A percentile compares a stretch with the other conserved stretches of the same genome.
Conservation (phyloP, 2,113 vertebrate species). For the Odontesthes bonariensis region DNA sequence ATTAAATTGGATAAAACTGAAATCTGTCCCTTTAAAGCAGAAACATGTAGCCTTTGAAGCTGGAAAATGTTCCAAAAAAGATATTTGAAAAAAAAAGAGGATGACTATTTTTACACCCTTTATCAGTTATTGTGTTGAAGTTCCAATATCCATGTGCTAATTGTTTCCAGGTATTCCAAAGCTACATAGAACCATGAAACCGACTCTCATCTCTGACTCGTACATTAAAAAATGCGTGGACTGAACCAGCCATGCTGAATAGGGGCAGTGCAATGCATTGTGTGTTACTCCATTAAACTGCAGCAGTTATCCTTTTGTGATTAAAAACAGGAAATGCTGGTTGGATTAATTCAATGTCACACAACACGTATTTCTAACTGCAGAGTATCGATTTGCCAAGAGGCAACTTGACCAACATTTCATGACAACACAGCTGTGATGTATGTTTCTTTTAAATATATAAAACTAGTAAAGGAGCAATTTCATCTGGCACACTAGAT, state of each 20-base stretch:
- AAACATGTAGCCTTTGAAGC: conserved; percentile 27
- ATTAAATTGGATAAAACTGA: conserved; percentile 3
- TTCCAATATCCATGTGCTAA: conserved; percentile 45
- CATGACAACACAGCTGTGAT: conserved; percentile 38
- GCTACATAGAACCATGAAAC: conserved; percentile 7
- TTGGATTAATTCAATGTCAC: conserved; percentile 46
- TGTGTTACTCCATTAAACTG: conserved; percentile 30
- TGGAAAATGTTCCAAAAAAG: conserved; percentile 47
- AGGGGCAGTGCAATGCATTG: neutral
- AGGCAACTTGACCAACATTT: conserved; percentile 26
- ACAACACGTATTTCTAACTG: conserved; percentile 22
- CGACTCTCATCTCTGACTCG: conserved; percentile 19
- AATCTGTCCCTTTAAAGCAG: conserved; percentile 16
- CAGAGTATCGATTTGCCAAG: conserved; percentile 34
- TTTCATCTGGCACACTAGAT: conserved; percentile 30
- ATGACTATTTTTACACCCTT: conserved; percentile 17
- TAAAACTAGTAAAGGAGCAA: neutral
- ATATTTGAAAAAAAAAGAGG: conserved; percentile 22
- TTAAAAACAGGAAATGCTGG: conserved; percentile 30
- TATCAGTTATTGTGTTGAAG: conserved; percentile 9
- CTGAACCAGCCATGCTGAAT: conserved; percentile 24
- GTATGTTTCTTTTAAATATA: conserved; percentile 26
- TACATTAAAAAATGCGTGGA: conserved; percentile 21
- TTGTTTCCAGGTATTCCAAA: conserved; percentile 24
- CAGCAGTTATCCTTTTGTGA: conserved; percentile 32